phyloP scores from a whole-genome alignment of 2,113 vertebrate species.

The Prietella phreatophila region DNA sequence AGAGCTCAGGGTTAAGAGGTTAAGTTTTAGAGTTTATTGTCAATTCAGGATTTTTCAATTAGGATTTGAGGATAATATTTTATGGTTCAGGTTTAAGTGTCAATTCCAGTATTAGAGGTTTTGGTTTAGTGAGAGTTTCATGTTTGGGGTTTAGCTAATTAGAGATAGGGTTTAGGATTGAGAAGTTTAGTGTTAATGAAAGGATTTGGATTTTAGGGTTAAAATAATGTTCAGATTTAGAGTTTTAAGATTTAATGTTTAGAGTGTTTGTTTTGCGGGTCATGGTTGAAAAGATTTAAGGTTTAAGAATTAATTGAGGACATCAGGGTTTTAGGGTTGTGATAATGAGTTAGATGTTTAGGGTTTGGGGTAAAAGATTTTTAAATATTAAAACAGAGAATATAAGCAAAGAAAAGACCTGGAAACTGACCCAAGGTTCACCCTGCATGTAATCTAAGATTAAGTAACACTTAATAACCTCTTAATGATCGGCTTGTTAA shows the following conservation, averaged over 20 bases:
- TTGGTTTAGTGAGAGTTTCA: neutral
- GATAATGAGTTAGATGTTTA: neutral
- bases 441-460: neutral
- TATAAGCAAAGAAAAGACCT: neutral
- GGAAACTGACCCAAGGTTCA: neutral
- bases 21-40: too few species aligned
- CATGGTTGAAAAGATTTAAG: neutral
- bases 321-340: neutral
- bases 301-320: neutral
- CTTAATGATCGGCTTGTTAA: neutral
- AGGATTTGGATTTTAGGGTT: neutral
- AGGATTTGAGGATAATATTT: too few species aligned
- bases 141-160: neutral
- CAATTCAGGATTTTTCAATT: too few species aligned
- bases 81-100: too few species aligned
- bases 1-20: neutral
- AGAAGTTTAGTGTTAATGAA: neutral
- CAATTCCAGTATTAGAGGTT: neutral
- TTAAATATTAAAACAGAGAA: neutral
- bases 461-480: neutral
- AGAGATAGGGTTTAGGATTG: too few species aligned
- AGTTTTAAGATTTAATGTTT: neutral
- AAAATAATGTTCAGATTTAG: neutral
- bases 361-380: neutral
- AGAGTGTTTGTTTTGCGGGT: neutral